phyloP scores from a whole-genome alignment of 2,113 vertebrate species.

The Catharus fuscescens region DNA sequence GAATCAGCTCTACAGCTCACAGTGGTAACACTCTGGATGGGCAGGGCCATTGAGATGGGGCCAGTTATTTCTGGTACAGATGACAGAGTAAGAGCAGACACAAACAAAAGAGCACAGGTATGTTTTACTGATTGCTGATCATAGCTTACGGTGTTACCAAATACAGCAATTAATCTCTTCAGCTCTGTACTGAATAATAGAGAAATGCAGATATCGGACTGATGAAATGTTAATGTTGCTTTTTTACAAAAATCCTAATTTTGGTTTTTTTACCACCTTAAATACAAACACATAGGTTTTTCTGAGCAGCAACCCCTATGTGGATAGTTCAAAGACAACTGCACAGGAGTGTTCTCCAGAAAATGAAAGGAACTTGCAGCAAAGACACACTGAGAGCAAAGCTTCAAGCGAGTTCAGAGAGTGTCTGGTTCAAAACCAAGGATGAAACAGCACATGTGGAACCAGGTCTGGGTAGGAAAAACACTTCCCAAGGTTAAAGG shows the following conservation, averaged over 20 bases:
- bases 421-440: background rate
- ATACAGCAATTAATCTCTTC: background rate
- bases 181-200: background rate
- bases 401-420: background rate
- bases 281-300: background rate
- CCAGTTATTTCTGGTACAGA: background rate
- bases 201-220: background rate
- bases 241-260: background rate
- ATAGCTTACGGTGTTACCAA: background rate
- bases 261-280: background rate
- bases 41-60: background rate
- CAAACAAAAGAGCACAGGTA: background rate
- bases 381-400: background rate
- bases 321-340: background rate
- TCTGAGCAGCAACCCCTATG: background rate
- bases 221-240: fast-evolving
- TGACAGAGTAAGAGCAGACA: background rate
- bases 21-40: background rate
- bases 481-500: background rate
- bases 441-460: background rate
- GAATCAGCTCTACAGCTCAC: background rate
- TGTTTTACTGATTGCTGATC: background rate
- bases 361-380: background rate
- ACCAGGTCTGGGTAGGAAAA: background rate
- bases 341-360: background rate